A percentile compares a stretch with the other conserved stretches of the same genome.
phyloP scores from a whole-genome alignment of 2,113 vertebrate genomes.

The Aramus guarauna region DNA sequence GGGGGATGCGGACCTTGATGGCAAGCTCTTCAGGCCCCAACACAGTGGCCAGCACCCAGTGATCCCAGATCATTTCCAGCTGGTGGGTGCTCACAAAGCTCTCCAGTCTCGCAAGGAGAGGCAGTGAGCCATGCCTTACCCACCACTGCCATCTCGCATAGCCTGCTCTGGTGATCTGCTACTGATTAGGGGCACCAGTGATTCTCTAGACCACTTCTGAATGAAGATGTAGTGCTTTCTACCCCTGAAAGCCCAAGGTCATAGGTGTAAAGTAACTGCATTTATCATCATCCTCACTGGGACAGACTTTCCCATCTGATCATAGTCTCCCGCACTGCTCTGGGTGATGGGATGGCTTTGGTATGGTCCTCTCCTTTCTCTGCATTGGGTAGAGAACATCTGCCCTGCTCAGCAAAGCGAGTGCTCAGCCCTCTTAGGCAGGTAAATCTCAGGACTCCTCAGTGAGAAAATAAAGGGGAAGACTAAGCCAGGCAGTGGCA shows the following conservation, averaged over 20 bases:
- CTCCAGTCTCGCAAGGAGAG: neutral
- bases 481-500: neutral
- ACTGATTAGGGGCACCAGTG: neutral
- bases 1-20: neutral
- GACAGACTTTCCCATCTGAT: neutral
- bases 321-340: neutral
- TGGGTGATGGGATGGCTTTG: neutral
- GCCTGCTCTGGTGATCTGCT: neutral
- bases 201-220: neutral
- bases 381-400: neutral
- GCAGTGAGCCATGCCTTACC: neutral
- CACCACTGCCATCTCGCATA: neutral
- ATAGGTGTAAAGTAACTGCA: neutral
- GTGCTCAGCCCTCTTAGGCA: neutral
- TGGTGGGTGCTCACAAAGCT: neutral
- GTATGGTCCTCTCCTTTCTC: neutral
- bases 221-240: neutral
- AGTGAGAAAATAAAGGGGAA: neutral
- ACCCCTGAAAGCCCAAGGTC: neutral
- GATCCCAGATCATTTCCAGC: neutral
- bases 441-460: neutral
- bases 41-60: neutral
- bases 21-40: neutral
- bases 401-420: neutral
- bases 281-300: neutral